phyloP scores from a whole-genome alignment of 2,888 invertebrate species.

The Drosophila peninsularis region DNA sequence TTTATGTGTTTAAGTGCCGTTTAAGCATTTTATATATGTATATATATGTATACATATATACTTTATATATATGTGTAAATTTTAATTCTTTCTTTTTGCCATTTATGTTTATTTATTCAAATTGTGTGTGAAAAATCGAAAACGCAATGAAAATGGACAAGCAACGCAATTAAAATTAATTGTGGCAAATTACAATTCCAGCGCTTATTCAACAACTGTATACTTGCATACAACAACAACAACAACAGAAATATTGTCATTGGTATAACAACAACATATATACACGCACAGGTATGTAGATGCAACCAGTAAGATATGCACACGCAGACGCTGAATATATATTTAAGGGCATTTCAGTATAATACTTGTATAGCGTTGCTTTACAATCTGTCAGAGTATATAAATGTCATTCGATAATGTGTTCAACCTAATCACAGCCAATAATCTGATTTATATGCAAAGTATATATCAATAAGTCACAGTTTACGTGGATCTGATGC shows the following conservation, averaged over 20 bases:
- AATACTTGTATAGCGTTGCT: neutral
- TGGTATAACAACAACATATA: constrained; percentile 2
- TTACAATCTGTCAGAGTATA: neutral
- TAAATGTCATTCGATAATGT: no score
- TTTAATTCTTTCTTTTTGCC: constrained; percentile 17
- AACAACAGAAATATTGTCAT: constrained; percentile 19
- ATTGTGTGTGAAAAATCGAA: constrained; percentile 77
- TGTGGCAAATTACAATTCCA: constrained; percentile 68
- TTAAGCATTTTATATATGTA: constrained; percentile 34
- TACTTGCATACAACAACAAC: constrained; percentile 15
- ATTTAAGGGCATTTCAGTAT: neutral
- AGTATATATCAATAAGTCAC: no score
- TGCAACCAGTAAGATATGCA: neutral
- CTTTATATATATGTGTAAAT: constrained; percentile 5
- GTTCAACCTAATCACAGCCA: neutral
- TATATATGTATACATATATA: neutral
- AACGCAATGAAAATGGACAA: constrained; percentile 63
- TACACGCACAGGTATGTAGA: neutral
- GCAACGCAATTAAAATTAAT: constrained; percentile 77
- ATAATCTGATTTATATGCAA: neutral
- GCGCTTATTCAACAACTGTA: constrained; percentile 28
- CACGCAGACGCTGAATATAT: no score
- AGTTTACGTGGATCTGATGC: no score
- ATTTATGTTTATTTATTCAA: constrained; percentile 73
- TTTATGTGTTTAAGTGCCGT: constrained; percentile 70